These are phyloP conservation scores for Dioctria linearis DNA, from an alignment of 2,888 invertebrate genomes.

Conservation along the genomic window DNA sequence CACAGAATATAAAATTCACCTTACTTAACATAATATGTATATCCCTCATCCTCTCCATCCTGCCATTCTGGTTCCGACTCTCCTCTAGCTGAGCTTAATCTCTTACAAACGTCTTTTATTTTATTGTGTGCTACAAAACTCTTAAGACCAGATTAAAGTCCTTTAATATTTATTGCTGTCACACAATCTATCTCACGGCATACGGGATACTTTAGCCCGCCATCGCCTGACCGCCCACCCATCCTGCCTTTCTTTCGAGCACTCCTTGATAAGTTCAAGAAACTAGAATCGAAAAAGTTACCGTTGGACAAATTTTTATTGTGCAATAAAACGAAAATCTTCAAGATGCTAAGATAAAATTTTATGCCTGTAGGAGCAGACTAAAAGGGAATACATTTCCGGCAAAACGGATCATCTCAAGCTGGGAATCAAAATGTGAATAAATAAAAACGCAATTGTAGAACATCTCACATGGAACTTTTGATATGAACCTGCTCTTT, in stretches of 20 bases:
- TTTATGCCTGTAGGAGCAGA: conserved; percentile 13
- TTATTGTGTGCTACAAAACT: conserved; percentile 30
- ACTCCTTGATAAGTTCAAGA: not conserved
- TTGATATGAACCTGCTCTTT: not conserved
- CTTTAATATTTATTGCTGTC: conserved; percentile 25
- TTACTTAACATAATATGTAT: conserved; percentile 10
- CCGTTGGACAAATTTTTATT: conserved; percentile 13
- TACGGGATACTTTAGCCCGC: not conserved
- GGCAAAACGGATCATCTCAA: not conserved
- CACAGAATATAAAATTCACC: conserved; percentile 37
- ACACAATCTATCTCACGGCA: conserved; percentile 3
- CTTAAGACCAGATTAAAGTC: conserved; percentile 27
- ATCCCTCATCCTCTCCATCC: not conserved
- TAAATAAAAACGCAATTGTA: conserved; percentile 1
- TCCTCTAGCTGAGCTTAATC: conserved; percentile 21
- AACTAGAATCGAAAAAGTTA: not conserved
- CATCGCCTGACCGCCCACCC: not conserved
- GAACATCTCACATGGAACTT: not conserved
- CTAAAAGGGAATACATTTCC: not conserved
- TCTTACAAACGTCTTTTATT: conserved; percentile 6
- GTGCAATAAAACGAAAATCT: conserved; percentile 13
- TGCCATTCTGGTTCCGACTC: not conserved
- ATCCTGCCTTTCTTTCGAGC: not conserved
- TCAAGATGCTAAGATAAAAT: conserved; percentile 4
- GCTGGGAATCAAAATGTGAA: not conserved